These are phyloP conservation scores for Psilanteris sp. DNA, from an alignment of 1,140 invertebrate genomes.

Conservation along the genomic window DNA sequence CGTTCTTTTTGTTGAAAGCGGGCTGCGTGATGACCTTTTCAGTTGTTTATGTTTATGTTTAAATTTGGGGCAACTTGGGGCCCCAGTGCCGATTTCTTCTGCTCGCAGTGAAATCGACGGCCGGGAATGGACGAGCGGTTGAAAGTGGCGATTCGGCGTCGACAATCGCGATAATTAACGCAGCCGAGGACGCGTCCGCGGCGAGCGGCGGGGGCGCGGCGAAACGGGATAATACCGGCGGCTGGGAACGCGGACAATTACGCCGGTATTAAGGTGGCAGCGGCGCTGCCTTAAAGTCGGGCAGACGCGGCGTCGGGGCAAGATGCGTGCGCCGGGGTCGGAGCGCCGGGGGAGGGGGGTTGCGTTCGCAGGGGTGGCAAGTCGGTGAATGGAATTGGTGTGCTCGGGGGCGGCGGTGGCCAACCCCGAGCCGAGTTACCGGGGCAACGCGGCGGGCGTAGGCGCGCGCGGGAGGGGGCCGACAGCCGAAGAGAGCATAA, in stretches of 20 bases:
- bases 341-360: conserved; percentile 37
- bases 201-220: no score
- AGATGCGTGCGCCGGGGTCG: conserved; percentile 57
- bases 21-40: no score
- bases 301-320: conserved; percentile 13
- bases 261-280: conserved; percentile 4
- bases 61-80: no score
- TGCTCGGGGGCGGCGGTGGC: conserved; percentile 74
- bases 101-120: no score
- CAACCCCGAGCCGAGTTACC: conserved; percentile 79
- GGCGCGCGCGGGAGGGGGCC: conserved; percentile 65
- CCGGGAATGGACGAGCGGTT: no score
- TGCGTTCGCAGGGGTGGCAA: conserved; percentile 61
- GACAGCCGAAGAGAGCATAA: conserved; percentile 60
- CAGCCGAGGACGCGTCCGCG: no score
- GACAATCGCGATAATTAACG: no score
- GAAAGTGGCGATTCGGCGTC: no score
- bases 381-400: conserved; percentile 74
- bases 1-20: no score
- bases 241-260: not conserved
- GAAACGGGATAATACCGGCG: no score
- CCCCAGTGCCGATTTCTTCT: no score
- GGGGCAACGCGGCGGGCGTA: conserved; percentile 78
- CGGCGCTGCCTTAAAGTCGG: conserved; percentile 17
- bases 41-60: no score